Base-by-base conservation (phyloP, 2,797 vertebrate genomes). In the Cercopithecus neglectus region DNA sequence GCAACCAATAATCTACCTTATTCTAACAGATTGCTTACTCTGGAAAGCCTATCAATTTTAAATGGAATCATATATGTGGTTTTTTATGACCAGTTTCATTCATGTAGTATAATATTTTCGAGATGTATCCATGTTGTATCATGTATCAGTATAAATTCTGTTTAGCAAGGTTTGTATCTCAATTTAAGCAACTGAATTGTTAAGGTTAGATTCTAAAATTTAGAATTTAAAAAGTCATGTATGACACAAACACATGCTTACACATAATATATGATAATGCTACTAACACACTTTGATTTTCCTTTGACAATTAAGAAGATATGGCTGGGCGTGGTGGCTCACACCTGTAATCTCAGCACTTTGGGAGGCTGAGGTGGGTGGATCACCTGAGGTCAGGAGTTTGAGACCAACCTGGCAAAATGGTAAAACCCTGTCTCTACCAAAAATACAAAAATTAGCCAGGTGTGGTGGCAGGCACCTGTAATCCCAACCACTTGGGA, bases 1-100 rank as follows among this genome's bases (percentile, higher is more conserved):
- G 26, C 5, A 94, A 64, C 11, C 26, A 61, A 13, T 30, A 92
- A 70, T 33, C 55, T n/a, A 85, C 36, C 78, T 57, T 70, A 26
- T 89, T 36, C 72, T 72, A 70, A 46, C 7, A 92, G 22, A 44
- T 53, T 96, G 64, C 30, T 81, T 85, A 57, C 53, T 94, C 36
- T 76, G 55, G 48, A 95, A 88, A 97, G 2, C 8, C 84, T 46
- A 76, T 48, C 80, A 89, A 48, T 72, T 94, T 92, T 92, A 87
- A 44, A 83, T 59, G 28, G 21, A 55, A 79, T 41, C 26, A 88
- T n/a, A 55, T 26, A 61, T 7, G 1, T 50, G 41, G 16, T 39
- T n/a, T 83, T 72, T 89, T 95, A 17, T 74, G 39, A 91, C 7
- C 48, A 72, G 41, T 61, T 91, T 87, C 36, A 89, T 75, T 59